Evolutionary conservation across 2,888 invertebrate genomes (phyloP), one percentile per base, ranked within the genome.

Genomic region (Cremastinae sp.): DNA sequence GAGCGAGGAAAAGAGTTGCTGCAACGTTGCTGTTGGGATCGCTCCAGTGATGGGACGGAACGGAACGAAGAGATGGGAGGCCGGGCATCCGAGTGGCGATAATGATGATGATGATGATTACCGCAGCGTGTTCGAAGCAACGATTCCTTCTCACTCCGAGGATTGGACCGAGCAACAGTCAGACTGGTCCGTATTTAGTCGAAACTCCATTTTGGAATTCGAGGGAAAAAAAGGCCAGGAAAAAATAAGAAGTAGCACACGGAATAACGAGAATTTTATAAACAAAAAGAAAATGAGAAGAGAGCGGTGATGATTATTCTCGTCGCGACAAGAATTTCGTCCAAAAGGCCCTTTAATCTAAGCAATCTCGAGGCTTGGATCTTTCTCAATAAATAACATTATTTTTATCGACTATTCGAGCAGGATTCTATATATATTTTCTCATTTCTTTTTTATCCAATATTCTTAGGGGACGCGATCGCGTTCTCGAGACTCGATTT

Each of bases 21-120:
- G n/a, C 39, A 53, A 43, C 59, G 59, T 80, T 81, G 79, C 83
- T 78, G 82, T 78, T 82, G 81, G 81, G 80, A 82, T 80, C 79
- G 68, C 71, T 56, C 59, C 56, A 65, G 74, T 78, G 79, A 83
- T 79, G 83, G 81, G 81, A 83, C 78, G 82, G 80, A 81, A 83
- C 82, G 80, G 80, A 82, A 82, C 79, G 80, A 80, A 82, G 79
- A 69, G 81, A 82, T 80, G 75, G 74, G 70, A 78, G 74, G 71
- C 64, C 64, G 55, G 64, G 65, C 64, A 72, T 65, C 69, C 72
- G 81, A 74, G 80, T 79, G 82, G 79, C 81, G 83, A 82, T 83
- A 74, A 77, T 74, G 85, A 87, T 88, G 87, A 89, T 89, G 88
- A 88, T 85, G 86, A 84, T 83, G 87, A 85, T 87, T 86, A 87